A percentile compares a stretch with the other conserved stretches of the same genome.
Evolutionary conservation across 2,888 invertebrate genomes (phyloP).

Genomic region (Cephus pulcher): DNA sequence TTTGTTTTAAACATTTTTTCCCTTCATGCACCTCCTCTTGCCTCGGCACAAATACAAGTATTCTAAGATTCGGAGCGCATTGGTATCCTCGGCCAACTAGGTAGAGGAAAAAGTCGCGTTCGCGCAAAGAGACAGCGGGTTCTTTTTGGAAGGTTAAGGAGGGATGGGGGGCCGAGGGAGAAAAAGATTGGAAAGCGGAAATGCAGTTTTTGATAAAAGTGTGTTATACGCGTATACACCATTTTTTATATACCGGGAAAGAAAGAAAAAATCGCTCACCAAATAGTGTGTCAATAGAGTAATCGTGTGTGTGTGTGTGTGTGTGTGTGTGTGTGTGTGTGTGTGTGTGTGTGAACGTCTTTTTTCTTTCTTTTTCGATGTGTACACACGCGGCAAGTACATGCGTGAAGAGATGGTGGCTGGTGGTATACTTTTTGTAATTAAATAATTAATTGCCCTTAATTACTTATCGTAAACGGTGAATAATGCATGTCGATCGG

Average conservation of each 20-base stretch:
- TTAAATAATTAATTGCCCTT: slow-evolving; percentile 65
- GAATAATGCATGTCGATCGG: slow-evolving; percentile 64
- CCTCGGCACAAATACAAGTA: slow-evolving; percentile 1
- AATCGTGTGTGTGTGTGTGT: slow-evolving; percentile 11
- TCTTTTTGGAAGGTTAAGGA: neutral
- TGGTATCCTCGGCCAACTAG: slow-evolving; percentile 11
- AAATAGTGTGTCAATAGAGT: slow-evolving; percentile 28
- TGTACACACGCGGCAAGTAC: slow-evolving; percentile 30
- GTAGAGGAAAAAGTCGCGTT: slow-evolving; percentile 16
- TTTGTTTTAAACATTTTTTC: slow-evolving; percentile 32
- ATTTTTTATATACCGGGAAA: slow-evolving; percentile 30
- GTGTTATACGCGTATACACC: slow-evolving; percentile 3
- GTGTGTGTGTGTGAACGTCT: slow-evolving; percentile 4
- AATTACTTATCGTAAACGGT: slow-evolving; percentile 65
- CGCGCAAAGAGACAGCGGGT: slow-evolving; percentile 23
- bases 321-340: slow-evolving; percentile 11
- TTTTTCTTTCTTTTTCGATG: slow-evolving; percentile 10
- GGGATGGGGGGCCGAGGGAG: slow-evolving; percentile 24
- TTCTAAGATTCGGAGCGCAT: slow-evolving; percentile 1
- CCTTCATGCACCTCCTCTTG: slow-evolving; percentile 1
- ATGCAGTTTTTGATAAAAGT: slow-evolving; percentile 32
- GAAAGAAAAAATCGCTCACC: neutral
- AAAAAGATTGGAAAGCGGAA: slow-evolving; percentile 35
- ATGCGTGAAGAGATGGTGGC: slow-evolving; percentile 29
- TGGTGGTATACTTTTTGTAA: slow-evolving; percentile 59